Base-by-base conservation (phyloP, 2,888 invertebrate species). In the Strigamia maritima region DNA sequence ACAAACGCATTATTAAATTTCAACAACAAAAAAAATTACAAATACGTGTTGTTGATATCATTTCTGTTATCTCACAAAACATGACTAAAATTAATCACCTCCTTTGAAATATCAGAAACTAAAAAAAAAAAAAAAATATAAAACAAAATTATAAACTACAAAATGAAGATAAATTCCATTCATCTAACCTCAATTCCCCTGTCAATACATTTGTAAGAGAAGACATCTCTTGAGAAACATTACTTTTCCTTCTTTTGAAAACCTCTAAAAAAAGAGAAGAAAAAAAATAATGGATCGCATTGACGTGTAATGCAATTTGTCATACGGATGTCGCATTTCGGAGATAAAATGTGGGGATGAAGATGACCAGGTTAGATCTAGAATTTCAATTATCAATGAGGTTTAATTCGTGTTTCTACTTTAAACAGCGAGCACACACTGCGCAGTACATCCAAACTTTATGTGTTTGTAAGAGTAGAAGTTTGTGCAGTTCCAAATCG, bases 91-190 rank as follows among this genome's bases (percentile, higher is more conserved):
- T 31, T 31, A 31, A 31, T 31, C 31, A 4, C 31, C 31, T 31
- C 31, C 31, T 4, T 49, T 14, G 49, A 49, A 14, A 40, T 10
- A 14, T 10, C 40, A 10, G 8, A 49, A 49, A 49, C 10, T 49
- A n/a, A n/a, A 14, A 2, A 49, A 49, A 14, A 14, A 60, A 60
- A 60, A 60, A 60, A 16, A 22, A 16, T 49, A 49, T 49, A 60
- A 14, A 49, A 16, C 6, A 12, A 7, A 49, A 60, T 2, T 60
- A 24, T 31, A 60, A 60, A 19, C 19, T n/a, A 60, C 14, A 60
- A 40, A 60, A 60, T 60, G 60, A 60, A 60, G 60, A 60, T 60
- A 60, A 60, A 60, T 60, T 60, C n/a, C 60, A 19, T 60, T 60
- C 60, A 60, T 19, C 60, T 60, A 22, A 24, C 60, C 60, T 60